phyloP scores from a whole-genome alignment of 2,888 invertebrate genomes.

The Stenolophus ochropezus region DNA sequence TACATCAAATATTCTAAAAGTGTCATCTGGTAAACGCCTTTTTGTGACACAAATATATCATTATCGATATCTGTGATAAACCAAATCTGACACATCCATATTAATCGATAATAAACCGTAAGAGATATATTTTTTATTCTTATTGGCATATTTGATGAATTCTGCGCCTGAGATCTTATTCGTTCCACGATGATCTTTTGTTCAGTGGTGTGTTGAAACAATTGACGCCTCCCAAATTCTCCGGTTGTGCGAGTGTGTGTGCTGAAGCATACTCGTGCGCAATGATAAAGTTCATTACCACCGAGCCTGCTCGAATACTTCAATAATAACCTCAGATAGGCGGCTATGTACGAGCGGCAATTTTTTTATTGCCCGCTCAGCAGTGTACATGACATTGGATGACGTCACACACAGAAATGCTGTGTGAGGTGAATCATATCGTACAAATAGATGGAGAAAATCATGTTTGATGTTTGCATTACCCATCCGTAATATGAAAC shows the following conservation, averaged over 20 bases:
- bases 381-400: constrained; percentile 35
- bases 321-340: constrained; percentile 38
- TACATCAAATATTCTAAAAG: no score
- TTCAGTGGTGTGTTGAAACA: background rate
- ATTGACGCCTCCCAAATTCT: background rate
- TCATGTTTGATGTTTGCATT: background rate
- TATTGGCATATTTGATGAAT: no score
- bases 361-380: constrained; percentile 40
- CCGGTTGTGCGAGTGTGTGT: background rate
- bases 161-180: no score
- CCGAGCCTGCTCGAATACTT: constrained; percentile 35
- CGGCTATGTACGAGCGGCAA: constrained; percentile 29
- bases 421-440: constrained; percentile 4
- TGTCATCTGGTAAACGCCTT: no score
- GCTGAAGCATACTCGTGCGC: background rate
- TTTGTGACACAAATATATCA: no score
- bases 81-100: no score
- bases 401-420: constrained; percentile 16
- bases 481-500: background rate
- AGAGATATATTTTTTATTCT: no score
- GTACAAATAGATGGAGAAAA: background rate
- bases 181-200: background rate
- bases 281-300: constrained; percentile 43
- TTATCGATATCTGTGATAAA: no score
- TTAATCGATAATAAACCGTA: no score